phyloP scores from a whole-genome alignment of 1,140 invertebrate species.

The Hypothenemus hampei region DNA sequence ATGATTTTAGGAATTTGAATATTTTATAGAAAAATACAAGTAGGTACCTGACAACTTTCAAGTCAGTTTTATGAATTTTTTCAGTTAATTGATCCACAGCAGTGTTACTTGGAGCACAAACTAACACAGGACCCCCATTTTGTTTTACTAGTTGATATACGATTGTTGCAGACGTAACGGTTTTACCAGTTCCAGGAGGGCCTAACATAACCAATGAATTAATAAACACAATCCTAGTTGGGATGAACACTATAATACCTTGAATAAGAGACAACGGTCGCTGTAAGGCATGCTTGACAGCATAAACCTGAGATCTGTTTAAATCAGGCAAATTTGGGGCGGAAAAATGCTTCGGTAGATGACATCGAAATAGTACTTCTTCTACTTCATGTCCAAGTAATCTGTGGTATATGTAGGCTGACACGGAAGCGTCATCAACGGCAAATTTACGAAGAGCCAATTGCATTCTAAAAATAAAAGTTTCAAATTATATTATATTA shows the following conservation, averaged over 20 bases:
- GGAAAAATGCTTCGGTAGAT: conserved; percentile 93
- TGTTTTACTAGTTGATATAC: conserved; percentile 97
- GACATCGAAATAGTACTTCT: conserved; percentile 85
- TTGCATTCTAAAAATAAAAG: conserved; percentile 84
- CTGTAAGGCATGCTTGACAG: conserved; percentile 97
- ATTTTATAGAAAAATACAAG: too few relatives aligned
- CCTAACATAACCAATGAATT: conserved; percentile 34
- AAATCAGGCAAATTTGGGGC: conserved; percentile 96
- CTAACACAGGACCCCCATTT: conserved; percentile 88
- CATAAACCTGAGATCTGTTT: conserved; percentile 96
- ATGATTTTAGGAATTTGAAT: conserved; percentile 57
- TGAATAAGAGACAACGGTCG: conserved; percentile 96
- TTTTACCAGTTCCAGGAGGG: conserved; percentile 94
- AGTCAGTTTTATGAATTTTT: conserved; percentile 95
- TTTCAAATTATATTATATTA: conserved; percentile 10
- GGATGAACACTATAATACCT: conserved; percentile 43
- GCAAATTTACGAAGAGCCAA: conserved; percentile 92
- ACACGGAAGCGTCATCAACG: conserved; percentile 93
- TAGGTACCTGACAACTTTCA: conserved; percentile 60
- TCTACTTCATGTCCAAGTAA: conserved; percentile 96
- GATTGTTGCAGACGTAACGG: conserved; percentile 98
- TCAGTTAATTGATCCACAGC: conserved; percentile 99
- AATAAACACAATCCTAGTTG: background rate
- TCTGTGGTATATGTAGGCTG: conserved; percentile 95
- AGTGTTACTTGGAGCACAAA: conserved; percentile 98